Evolutionary conservation across 2,113 vertebrate genomes (phyloP).

Genomic region (Saguinus midas): DNA sequence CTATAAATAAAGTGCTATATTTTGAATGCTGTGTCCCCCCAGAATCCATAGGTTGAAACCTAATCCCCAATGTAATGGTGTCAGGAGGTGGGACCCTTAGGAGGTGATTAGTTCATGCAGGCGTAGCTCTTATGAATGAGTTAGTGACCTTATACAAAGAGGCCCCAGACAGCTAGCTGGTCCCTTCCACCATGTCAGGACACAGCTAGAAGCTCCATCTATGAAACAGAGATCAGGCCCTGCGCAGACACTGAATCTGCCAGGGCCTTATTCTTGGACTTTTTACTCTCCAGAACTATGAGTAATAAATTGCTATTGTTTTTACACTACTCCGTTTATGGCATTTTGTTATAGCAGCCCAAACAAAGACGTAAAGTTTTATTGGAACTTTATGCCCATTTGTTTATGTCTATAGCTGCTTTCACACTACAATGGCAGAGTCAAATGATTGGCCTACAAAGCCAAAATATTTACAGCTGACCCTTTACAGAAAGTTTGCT

Average conservation of each 20-base stretch:
- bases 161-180: neutral
- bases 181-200: neutral
- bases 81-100: neutral
- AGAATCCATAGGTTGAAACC: neutral
- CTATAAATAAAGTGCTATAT: neutral
- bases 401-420: neutral
- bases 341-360: neutral
- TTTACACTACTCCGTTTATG: neutral
- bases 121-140: neutral
- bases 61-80: neutral
- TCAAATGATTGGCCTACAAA: neutral
- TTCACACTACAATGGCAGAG: neutral
- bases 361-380: neutral
- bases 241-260: neutral
- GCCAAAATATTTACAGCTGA: neutral
- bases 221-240: neutral
- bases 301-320: neutral
- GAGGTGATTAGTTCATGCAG: neutral
- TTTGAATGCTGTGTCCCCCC: neutral
- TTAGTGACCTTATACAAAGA: neutral
- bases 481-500: neutral
- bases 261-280: neutral
- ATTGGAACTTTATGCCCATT: neutral
- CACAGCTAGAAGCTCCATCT: neutral
- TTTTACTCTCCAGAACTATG: neutral